phyloP scores from a whole-genome alignment of 2,113 vertebrate species.

The cattle (Bos taurus) region DNA sequence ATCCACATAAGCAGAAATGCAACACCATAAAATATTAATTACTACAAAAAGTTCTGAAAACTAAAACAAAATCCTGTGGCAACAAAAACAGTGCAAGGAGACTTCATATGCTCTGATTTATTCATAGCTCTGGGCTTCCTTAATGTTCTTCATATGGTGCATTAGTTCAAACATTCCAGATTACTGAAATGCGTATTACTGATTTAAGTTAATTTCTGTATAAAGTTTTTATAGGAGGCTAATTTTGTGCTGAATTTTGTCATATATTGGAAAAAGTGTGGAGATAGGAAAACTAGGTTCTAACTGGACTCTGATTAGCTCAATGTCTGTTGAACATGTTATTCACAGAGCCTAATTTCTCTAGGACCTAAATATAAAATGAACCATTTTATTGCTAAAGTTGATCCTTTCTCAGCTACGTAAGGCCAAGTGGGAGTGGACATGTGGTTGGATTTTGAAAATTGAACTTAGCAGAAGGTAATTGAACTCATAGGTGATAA shows the following conservation, averaged over 20 bases:
- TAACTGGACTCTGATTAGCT: neutral
- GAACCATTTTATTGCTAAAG: neutral
- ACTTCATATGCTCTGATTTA: conserved; percentile 43
- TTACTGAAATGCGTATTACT: conserved; percentile 35
- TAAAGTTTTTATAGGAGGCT: neutral
- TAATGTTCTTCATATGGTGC: conserved; percentile 52
- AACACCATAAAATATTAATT: conserved; percentile 24
- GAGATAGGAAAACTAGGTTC: neutral
- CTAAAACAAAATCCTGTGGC: conserved; percentile 35
- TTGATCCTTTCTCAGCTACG: neutral
- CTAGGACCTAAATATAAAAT: neutral
- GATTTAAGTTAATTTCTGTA: conserved; percentile 13
- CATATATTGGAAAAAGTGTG: neutral
- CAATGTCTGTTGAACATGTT: neutral
- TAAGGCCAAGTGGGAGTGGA: neutral
- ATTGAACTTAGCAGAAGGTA: conserved; percentile 10
- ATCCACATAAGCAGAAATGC: neutral
- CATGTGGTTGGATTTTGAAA: neutral
- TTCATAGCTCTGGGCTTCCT: conserved; percentile 13
- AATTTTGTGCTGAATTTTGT: neutral
- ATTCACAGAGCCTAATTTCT: neutral
- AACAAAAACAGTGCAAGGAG: neutral
- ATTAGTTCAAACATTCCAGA: conserved; percentile 54
- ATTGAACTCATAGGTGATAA: conserved; percentile 16
- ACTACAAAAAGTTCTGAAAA: conserved; percentile 45